A percentile compares a stretch with the other conserved stretches of the same genome.
Evolutionary conservation across 2,113 vertebrate species (phyloP).

Genomic region (Dasyprocta punctata): DNA sequence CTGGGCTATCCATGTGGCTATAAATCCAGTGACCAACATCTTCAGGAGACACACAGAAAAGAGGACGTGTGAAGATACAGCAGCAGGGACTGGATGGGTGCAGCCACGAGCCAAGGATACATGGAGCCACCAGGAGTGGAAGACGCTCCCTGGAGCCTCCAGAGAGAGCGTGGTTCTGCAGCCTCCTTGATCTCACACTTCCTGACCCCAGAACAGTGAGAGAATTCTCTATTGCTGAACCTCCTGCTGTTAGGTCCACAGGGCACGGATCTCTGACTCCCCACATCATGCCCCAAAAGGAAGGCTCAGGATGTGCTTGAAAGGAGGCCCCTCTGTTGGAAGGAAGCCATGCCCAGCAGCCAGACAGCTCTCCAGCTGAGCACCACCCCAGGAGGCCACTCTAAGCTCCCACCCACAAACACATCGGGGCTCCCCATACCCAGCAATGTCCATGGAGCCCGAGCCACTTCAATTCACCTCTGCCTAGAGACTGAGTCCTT

Average conservation of each 20-base stretch:
- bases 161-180: rapidly evolving
- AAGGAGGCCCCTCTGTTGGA: rapidly evolving
- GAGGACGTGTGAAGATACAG: background rate
- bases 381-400: rapidly evolving
- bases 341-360: background rate
- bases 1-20: rapidly evolving
- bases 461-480: background rate
- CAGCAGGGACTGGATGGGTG: background rate
- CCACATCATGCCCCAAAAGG: rapidly evolving
- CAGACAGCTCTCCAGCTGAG: rapidly evolving
- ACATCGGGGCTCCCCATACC: background rate
- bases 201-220: background rate
- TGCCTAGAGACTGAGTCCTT: background rate
- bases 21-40: too few species aligned
- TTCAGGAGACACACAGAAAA: rapidly evolving
- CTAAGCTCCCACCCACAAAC: rapidly evolving
- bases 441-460: background rate
- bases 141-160: background rate
- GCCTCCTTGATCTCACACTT: rapidly evolving
- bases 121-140: too few species aligned
- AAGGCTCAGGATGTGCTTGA: background rate
- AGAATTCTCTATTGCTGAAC: rapidly evolving
- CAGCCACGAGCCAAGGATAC: rapidly evolving
- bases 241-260: rapidly evolving
- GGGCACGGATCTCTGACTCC: rapidly evolving